phyloP scores from a whole-genome alignment of 2,797 vertebrate species.

The Sebastes umbrosus region DNA sequence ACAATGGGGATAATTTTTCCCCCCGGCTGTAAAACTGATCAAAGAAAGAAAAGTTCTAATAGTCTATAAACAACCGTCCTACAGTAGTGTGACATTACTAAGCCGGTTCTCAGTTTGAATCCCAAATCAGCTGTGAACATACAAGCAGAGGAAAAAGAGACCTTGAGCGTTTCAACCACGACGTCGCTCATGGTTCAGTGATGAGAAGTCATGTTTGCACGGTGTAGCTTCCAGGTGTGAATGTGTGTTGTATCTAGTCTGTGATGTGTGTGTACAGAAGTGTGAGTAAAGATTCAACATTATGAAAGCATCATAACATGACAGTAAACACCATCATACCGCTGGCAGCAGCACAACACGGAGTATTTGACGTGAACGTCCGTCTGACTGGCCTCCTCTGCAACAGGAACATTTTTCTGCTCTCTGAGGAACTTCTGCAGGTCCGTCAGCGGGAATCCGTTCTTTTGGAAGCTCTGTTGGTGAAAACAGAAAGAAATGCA shows the following conservation, averaged over 20 bases:
- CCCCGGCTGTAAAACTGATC: neutral
- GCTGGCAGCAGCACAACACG: slow-evolving; percentile 83
- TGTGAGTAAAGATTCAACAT: neutral
- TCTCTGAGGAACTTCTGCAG: slow-evolving; percentile 90
- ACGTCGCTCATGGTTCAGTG: neutral
- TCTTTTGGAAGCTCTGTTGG: slow-evolving; percentile 89
- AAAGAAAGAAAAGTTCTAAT: neutral
- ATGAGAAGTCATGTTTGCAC: neutral
- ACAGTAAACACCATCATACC: slow-evolving; percentile 70
- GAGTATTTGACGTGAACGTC: slow-evolving; percentile 27
- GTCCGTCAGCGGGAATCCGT: slow-evolving; percentile 91
- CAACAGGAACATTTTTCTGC: slow-evolving; percentile 55
- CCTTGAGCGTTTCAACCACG: neutral
- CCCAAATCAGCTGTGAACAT: neutral
- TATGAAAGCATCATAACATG: neutral
- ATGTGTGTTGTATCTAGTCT: neutral
- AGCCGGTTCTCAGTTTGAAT: neutral
- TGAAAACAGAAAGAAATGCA: slow-evolving; percentile 42
- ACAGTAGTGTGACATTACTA: neutral
- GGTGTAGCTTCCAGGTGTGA: no score
- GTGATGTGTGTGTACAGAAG: neutral
- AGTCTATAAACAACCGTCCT: neutral
- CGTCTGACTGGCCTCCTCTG: slow-evolving; percentile 45
- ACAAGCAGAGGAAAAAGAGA: neutral
- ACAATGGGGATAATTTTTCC: neutral